Evolutionary conservation across 2,797 vertebrate genomes (phyloP).

Genomic region (Coreius guichenoti): DNA sequence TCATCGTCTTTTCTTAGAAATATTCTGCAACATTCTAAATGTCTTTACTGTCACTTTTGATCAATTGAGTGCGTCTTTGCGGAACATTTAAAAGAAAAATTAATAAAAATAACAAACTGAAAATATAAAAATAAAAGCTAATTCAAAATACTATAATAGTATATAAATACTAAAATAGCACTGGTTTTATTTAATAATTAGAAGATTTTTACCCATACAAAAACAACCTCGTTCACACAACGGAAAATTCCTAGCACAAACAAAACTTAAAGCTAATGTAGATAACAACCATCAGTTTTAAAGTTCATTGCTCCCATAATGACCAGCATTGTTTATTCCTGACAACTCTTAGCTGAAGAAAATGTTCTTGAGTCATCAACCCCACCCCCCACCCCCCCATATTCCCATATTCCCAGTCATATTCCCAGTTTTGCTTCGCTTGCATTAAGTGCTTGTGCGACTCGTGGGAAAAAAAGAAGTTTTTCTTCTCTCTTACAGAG

Average conservation of each 20-base stretch:
- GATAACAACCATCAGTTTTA: not conserved
- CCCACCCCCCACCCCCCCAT: too few species aligned
- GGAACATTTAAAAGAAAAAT: not conserved
- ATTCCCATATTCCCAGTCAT: too few species aligned
- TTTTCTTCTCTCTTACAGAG: conserved; percentile 75
- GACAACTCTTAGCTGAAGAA: not conserved
- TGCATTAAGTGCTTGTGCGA: conserved; percentile 3
- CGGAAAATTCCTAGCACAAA: not conserved
- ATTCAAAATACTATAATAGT: not conserved
- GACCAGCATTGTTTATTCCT: not conserved
- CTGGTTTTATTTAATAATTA: not conserved
- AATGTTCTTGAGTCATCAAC: not conserved
- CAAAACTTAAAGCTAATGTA: not conserved
- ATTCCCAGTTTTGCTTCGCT: conserved; percentile 37
- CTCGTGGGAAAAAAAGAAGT: not conserved
- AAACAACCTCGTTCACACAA: not conserved
- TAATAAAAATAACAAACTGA: not conserved
- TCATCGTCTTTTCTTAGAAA: not conserved
- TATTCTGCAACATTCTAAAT: not conserved
- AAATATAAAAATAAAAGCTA: not conserved
- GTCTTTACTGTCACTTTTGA: conserved; percentile 2
- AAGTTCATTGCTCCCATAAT: not conserved
- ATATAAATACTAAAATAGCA: not conserved
- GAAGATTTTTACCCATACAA: not conserved
- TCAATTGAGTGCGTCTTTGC: not conserved